Conservation (phyloP, 2,888 invertebrate species). For the Lymantria monacha region DNA sequence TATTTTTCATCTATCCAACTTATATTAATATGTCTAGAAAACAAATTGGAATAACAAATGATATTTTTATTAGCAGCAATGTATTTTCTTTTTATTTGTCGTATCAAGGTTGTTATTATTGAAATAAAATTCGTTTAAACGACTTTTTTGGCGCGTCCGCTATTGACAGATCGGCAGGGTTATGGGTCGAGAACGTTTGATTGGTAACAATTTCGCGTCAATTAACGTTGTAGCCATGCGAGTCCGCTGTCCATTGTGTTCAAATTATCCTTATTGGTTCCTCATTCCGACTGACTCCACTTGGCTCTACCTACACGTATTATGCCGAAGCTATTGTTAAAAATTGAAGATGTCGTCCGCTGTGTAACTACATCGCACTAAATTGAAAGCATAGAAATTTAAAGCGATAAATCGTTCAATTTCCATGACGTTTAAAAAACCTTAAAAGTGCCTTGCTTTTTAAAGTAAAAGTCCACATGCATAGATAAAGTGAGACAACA, state of each 20-base stretch:
- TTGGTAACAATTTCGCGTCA: conserved; percentile 78
- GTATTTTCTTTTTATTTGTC: conserved; percentile 3
- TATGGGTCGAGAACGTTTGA: conserved; percentile 58
- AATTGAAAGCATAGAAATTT: conserved; percentile 22
- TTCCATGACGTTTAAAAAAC: background rate
- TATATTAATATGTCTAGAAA: conserved; percentile 21
- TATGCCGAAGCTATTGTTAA: conserved; percentile 29
- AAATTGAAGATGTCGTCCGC: conserved; percentile 21
- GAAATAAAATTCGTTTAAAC: conserved; percentile 20
- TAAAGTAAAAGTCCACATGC: too few relatives aligned
- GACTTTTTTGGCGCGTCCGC: conserved; percentile 36
- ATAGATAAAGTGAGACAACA: too few relatives aligned
- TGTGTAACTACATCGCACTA: conserved; percentile 25
- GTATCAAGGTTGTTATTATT: conserved; percentile 29
- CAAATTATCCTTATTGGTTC: conserved; percentile 75
- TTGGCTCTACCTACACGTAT: conserved; percentile 16
- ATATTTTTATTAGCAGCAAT: conserved; percentile 15
- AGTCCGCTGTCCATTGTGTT: conserved; percentile 52
- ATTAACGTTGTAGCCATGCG: conserved; percentile 54
- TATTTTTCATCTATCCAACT: conserved; percentile 9
- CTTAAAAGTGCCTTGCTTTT: too few relatives aligned
- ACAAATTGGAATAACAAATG: conserved; percentile 15
- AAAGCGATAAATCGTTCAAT: conserved; percentile 1
- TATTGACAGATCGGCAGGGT: conserved; percentile 50
- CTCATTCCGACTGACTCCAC: conserved; percentile 50